Percentiles rank a stretch among this genome's conserved stretches.
Evolutionary conservation across 2,888 invertebrate genomes (phyloP).

Genomic region (Asteroscopus sphinx): DNA sequence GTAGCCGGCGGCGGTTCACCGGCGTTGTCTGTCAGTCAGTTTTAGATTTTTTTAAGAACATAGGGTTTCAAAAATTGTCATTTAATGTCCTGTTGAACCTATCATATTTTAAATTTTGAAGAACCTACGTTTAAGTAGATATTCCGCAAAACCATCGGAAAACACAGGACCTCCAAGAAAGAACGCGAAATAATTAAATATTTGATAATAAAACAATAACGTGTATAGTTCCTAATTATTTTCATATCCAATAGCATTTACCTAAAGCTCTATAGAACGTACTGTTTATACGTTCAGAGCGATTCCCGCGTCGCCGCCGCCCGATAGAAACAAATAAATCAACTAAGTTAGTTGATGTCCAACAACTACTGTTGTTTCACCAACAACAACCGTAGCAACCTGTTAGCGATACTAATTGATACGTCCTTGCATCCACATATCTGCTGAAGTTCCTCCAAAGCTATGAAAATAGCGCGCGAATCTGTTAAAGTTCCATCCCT

Average conservation of each 20-base stretch:
- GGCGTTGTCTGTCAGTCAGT: too few relatives aligned
- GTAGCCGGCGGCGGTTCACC: too few relatives aligned
- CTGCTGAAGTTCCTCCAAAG: background rate
- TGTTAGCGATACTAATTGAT: background rate
- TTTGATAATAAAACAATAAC: too few relatives aligned
- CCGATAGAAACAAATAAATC: constrained; percentile 6
- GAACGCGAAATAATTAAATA: too few relatives aligned
- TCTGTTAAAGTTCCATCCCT: background rate
- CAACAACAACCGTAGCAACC: constrained; percentile 15
- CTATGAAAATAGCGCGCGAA: constrained; percentile 7
- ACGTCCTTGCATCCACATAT: constrained; percentile 5
- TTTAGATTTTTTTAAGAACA: too few relatives aligned
- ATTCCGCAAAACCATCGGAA: too few relatives aligned
- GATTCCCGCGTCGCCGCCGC: constrained; percentile 27
- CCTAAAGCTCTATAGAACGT: constrained; percentile 5
- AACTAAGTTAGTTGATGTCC: constrained; percentile 3
- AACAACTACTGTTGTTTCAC: constrained; percentile 11
- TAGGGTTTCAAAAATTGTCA: too few relatives aligned
- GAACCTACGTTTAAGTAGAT: too few relatives aligned
- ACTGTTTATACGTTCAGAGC: constrained; percentile 24
- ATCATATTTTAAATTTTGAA: too few relatives aligned
- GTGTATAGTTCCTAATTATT: background rate
- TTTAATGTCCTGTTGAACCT: too few relatives aligned
- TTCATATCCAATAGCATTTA: constrained; percentile 1
- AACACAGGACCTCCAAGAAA: too few relatives aligned